Base-by-base conservation (phyloP, 2,888 invertebrate species). In the Ophioninae sp. region DNA sequence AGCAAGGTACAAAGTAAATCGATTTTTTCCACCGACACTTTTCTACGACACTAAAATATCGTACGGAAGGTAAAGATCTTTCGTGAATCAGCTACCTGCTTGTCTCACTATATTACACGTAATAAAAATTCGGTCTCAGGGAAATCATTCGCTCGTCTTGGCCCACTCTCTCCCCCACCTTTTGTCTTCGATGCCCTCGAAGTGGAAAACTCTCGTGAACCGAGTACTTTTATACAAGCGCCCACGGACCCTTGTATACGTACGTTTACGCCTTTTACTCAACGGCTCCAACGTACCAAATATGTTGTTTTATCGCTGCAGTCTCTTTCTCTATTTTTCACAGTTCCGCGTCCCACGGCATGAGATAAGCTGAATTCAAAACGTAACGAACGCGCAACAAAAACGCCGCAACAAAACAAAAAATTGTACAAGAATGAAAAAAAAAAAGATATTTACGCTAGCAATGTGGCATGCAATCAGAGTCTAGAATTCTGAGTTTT, bases 1-100 rank as follows among this genome's bases (percentile, higher is more conserved):
- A 82, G 82, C 65, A 57, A 50, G 65, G 78, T 70, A 84, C 72
- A 62, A 82, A 72, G 82, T 75, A 78, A 86, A 88, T 88, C 87
- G 86, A 88, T 88, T 73, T 78, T 44, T 20, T 59, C 17, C 65
- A 62, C 50, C 64, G n/a, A 21, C 64, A 70, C 65, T 75, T 68
- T 57, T 39, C 21, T 56, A 7, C 57, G 8, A 72, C 73, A 68
- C 61, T 78, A 75, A 70, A 75, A 56, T 77, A 61, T 69, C 57
- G 41, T 72, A 56, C 41, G 23, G 56, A 57, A 79, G 62, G 59
- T 59, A 56, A 57, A 65, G 56, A 59, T 79, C 78, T 67, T 50
- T 69, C 69, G 69, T 73, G 59, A 81, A 82, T 84, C 83, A 76
- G 67, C 68, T 64, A 72, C 64, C 70, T 23, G 61, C 44, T 74